These are phyloP conservation scores for Apis florea DNA, from an alignment of 1,140 invertebrate genomes.

Conservation along the genomic window DNA sequence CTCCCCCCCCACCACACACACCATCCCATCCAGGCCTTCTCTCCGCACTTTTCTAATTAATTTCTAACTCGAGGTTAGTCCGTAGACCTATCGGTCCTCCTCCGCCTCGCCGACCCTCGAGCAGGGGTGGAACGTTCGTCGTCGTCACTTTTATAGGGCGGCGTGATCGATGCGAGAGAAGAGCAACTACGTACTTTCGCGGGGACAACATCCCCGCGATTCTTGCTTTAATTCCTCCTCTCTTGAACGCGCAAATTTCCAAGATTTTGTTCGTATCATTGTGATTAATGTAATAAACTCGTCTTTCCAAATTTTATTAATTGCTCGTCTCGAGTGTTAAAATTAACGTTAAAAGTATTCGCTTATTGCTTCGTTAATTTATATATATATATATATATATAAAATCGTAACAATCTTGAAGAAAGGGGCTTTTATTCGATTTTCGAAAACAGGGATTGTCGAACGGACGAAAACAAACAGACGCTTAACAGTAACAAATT, in stretches of 20 bases:
- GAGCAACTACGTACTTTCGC: constrained; percentile 10
- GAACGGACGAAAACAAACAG: background rate
- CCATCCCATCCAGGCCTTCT: constrained; percentile 45
- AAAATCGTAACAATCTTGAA: too few relatives aligned
- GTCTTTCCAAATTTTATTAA: too few relatives aligned
- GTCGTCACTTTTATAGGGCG: constrained; percentile 65
- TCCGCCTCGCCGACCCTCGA: constrained; percentile 23
- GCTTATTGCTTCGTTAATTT: too few relatives aligned
- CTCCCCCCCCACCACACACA: constrained; percentile 3
- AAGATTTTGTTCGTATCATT: too few relatives aligned
- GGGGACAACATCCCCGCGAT: background rate
- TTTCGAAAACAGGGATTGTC: background rate
- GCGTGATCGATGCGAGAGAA: constrained; percentile 60
- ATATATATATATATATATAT: too few relatives aligned
- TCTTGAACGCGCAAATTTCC: background rate
- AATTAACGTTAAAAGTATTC: too few relatives aligned
- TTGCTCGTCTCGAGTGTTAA: too few relatives aligned
- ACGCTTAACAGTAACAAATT: background rate
- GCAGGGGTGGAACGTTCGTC: constrained; percentile 49
- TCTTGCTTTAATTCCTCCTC: constrained; percentile 5
- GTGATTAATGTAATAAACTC: too few relatives aligned
- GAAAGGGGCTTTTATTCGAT: background rate
- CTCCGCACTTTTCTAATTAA: constrained; percentile 77
- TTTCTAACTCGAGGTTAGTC: constrained; percentile 73
- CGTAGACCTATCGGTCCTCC: constrained; percentile 45